Base-by-base conservation (phyloP, 2,888 invertebrate genomes). In the Nebria salina region DNA sequence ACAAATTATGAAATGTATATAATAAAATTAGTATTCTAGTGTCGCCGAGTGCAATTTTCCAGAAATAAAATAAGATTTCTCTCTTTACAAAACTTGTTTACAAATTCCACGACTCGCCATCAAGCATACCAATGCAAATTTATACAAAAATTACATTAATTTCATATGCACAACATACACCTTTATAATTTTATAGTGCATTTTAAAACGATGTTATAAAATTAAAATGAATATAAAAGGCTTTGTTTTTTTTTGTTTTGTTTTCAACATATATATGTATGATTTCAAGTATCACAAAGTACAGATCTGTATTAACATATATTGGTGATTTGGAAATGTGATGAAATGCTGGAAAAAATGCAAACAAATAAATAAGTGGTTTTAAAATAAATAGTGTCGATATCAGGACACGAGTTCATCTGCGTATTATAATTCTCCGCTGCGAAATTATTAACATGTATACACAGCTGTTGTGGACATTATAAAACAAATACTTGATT, bases 91-190 rank as follows among this genome's bases (percentile, higher is more conserved):
- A 77, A 77, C 66, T 79, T 79, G 79, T 79, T 79, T 79, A 79
- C 79, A 15, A 77, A 77, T 79, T 73, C 74, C 74, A 54, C 41
- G 54, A 54, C 26, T 41, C 74, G 42, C 41, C 74, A 66, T 66
- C 11, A 15, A 8, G 66, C 74, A 79, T 79, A 74, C 74, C 73
- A 73, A 79, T 79, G 74, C 79, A 79, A 77, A 77, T 77, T 77
- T 72, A 77, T 77, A 72, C 72, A 72, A 79, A 79, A 79, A 74
- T 79, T 41, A 74, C 74, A 79, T 79, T 74, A 79, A 74, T 74
- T 34, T 64, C 72, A 72, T 42, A 77, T 54, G 70, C 72, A 77
- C 72, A 77, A 54, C 54, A 54, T 54, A 54, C 54, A 54, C 54
- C 11, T 54, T 54, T 54, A 54, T 54, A 11, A 54, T 54, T 54